Conservation (phyloP, 1,140 invertebrate genomes). For the Homalodisca vitripennis region DNA sequence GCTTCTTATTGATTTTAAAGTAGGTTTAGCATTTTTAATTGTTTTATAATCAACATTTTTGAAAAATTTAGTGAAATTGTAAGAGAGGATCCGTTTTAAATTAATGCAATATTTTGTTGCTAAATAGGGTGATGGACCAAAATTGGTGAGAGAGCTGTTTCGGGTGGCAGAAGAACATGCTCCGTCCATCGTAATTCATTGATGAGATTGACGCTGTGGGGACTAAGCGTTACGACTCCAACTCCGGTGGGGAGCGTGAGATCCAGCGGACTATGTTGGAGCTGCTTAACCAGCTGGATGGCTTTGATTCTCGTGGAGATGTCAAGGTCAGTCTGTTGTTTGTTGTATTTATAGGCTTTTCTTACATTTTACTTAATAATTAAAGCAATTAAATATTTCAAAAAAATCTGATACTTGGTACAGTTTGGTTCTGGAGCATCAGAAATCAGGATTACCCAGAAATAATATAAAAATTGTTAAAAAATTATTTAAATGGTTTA, state of each 20-base stretch:
- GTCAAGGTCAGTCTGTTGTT: constrained; percentile 32
- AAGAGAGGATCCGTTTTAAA: too few species aligned
- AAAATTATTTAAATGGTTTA: too few species aligned
- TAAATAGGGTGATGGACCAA: constrained; percentile 93
- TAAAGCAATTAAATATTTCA: too few species aligned
- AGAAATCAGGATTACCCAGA: too few species aligned
- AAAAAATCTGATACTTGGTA: too few species aligned
- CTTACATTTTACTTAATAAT: constrained; percentile 24
- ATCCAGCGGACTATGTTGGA: constrained; percentile 99
- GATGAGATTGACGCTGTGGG: constrained; percentile 99
- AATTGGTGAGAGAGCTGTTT: constrained; percentile 96
- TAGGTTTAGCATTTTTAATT: too few species aligned
- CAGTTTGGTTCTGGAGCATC: too few species aligned
- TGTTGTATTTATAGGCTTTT: background rate
- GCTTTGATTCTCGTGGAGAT: constrained; percentile 96
- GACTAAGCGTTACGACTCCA: constrained; percentile 99
- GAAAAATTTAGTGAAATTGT: too few species aligned
- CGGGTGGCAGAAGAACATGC: constrained; percentile 99
- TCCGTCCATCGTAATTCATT: constrained; percentile 99
- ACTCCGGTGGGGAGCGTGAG: constrained; percentile 98
- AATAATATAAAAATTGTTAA: too few species aligned
- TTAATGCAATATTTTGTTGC: too few species aligned
- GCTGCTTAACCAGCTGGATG: constrained; percentile 97
- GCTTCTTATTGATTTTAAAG: too few species aligned
- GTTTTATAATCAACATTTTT: too few species aligned